Base-by-base conservation (phyloP, 2,797 vertebrate genomes). In the Clarias pachynema region DNA sequence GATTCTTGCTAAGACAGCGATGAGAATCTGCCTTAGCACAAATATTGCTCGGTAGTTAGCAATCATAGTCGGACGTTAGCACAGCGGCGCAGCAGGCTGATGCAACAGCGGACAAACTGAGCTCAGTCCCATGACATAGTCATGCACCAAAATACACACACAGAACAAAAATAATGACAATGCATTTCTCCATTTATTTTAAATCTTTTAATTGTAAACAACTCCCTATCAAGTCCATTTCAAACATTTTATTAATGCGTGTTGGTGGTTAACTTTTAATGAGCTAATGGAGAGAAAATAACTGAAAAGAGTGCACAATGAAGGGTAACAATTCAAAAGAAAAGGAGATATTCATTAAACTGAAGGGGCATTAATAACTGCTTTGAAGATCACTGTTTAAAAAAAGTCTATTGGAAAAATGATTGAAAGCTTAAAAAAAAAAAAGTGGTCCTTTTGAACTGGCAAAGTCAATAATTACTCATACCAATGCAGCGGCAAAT, bases 81-180 rank as follows among this genome's bases (percentile, higher is more conserved):
- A 88, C 63, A 89, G 65, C 85, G 85, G 82, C 81, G 91, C 34
- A 82, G 88, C 26, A 78, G 37, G 77, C 59, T 90, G 90, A 89
- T 91, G 91, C 89, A 88, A 90, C 91, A 92, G 90, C 62, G 63
- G 73, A 83, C 56, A 84, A 66, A 74, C 29, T 53, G 89, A 86
- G 87, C 89, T 81, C 26, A 56, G 53, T 86, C 80, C 40, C 84
- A 85, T 66, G 73, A 59, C 24, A 56, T 34, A 29, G 73, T 74
- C 53, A 84, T 79, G 78, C 82, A 85, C 44, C 73, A 8, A 29
- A 77, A 75, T 26, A 34, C 31, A 74, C 40, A 59, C 53, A 77
- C n/a, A 31, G 16, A 10, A 26, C 6, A 18, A 26, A 44, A 24
- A 79, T 44, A 63, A 75, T 40, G 20, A 78, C 57, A 78, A 31